Percentiles rank a stretch among this genome's conserved stretches.
Evolutionary conservation across 2,113 vertebrate species (phyloP).

Genomic region (Cebidichthys violaceus): DNA sequence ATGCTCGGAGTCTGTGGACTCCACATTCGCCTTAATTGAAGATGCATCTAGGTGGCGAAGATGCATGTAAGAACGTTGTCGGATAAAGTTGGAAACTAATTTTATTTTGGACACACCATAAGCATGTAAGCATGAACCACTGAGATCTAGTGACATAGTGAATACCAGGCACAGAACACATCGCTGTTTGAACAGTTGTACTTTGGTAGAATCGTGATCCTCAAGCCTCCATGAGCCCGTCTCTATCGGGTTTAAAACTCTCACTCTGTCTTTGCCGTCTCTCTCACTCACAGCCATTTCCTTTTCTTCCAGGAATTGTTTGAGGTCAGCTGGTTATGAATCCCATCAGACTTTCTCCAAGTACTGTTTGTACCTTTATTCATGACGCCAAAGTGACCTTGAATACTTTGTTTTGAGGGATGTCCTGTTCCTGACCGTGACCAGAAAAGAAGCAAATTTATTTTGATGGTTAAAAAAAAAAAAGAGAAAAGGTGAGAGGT

Average conservation of each 20-base stretch:
- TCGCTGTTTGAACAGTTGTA: too few species aligned
- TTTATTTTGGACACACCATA: too few species aligned
- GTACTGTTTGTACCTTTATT: slow-evolving; percentile 28
- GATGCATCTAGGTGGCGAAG: too few species aligned
- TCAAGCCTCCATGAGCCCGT: background rate
- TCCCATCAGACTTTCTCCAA: slow-evolving; percentile 15
- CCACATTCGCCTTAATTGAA: background rate
- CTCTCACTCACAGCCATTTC: slow-evolving; percentile 36
- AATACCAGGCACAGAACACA: too few species aligned
- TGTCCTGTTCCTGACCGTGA: slow-evolving; percentile 50
- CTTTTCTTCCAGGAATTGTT: slow-evolving; percentile 69
- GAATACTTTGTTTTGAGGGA: slow-evolving; percentile 25
- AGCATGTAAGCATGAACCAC: background rate
- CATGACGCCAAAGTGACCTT: slow-evolving; percentile 30
- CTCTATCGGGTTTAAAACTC: background rate
- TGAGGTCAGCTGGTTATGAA: slow-evolving; percentile 4
- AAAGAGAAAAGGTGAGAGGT: background rate
- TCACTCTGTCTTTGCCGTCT: background rate
- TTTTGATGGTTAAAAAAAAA: background rate
- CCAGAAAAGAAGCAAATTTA: slow-evolving; percentile 25
- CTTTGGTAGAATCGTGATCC: background rate
- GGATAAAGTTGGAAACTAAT: too few species aligned
- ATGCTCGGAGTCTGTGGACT: background rate
- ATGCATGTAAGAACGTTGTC: too few species aligned
- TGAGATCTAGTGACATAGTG: background rate